phyloP scores from a whole-genome alignment of 92 coral and sea anemone species.

The Porites lobata region DNA sequence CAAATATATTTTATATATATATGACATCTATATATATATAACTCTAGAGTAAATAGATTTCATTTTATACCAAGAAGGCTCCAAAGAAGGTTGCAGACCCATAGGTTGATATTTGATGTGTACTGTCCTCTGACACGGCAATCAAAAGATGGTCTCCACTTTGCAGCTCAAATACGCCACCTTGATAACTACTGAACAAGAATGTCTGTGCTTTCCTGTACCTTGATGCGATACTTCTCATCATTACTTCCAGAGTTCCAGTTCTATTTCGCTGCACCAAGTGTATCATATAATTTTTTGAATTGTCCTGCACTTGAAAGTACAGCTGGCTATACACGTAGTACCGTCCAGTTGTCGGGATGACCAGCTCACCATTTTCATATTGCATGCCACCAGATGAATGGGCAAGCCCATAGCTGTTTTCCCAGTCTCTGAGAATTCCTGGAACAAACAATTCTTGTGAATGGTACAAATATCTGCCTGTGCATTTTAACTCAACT shows the following conservation, averaged over 20 bases:
- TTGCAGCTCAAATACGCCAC: conserved; percentile 79
- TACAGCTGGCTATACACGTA: conserved; percentile 90
- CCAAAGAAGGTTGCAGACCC: conserved; percentile 93
- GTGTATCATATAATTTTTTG: conserved; percentile 68
- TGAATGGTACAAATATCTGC: not conserved
- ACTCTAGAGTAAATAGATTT: not conserved
- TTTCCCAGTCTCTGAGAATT: conserved; percentile 76
- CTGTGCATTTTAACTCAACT: not conserved
- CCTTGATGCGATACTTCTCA: conserved; percentile 84
- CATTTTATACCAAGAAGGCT: conserved; percentile 80
- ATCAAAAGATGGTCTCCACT: conserved; percentile 76
- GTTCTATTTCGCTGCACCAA: conserved; percentile 77
- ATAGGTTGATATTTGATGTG: conserved; percentile 56
- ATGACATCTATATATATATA: not conserved
- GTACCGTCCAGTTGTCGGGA: conserved; percentile 80
- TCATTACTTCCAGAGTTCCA: conserved; percentile 70
- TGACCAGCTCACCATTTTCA: conserved; percentile 74
- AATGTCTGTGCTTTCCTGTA: conserved; percentile 68
- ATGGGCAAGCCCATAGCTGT: conserved; percentile 75
- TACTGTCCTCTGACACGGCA: conserved; percentile 74
- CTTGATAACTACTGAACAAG: conserved; percentile 90
- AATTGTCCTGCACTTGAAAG: conserved; percentile 75
- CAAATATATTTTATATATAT: no score
- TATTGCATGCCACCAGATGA: conserved; percentile 85
- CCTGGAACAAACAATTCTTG: conserved; percentile 57